These are phyloP conservation scores for Acrocephalus kingi DNA, from an alignment of 2,113 vertebrate genomes.

Conservation along the genomic window DNA sequence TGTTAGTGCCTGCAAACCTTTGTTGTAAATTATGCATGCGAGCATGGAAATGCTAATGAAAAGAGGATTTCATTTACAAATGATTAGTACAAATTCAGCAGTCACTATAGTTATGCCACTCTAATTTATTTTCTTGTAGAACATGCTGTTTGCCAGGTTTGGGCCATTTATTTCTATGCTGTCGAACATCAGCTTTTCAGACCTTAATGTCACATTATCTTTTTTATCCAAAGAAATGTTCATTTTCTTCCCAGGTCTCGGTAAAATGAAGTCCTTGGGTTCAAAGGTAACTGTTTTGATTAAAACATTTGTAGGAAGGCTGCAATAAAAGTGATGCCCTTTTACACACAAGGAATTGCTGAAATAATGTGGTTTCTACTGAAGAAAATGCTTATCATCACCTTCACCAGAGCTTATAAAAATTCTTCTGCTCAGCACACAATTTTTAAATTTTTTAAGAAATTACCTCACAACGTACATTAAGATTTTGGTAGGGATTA, in stretches of 20 bases:
- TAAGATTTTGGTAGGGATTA: background rate
- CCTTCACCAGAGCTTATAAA: background rate
- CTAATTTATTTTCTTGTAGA: constrained; percentile 54
- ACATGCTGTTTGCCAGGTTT: constrained; percentile 43
- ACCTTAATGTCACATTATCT: constrained; percentile 5
- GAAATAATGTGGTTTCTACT: background rate
- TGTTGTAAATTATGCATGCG: constrained; percentile 61
- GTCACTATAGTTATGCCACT: background rate
- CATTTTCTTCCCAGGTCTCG: background rate
- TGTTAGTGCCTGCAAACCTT: constrained; percentile 60
- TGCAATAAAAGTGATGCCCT: background rate
- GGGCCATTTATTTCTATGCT: constrained; percentile 28
- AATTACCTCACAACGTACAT: background rate
- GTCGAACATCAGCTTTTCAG: background rate
- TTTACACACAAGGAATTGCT: background rate
- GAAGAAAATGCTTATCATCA: background rate
- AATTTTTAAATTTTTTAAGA: background rate
- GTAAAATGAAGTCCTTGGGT: background rate
- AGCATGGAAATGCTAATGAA: constrained; percentile 69
- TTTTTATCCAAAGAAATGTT: background rate
- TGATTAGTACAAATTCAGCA: constrained; percentile 69
- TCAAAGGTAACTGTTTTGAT: background rate
- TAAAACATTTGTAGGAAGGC: background rate
- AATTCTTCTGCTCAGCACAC: background rate
- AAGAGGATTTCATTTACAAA: constrained; percentile 66